A percentile compares a stretch with the other conserved stretches of the same genome.
Conservation (phyloP, 2,797 vertebrate species). For the Crocidura indochinensis region DNA sequence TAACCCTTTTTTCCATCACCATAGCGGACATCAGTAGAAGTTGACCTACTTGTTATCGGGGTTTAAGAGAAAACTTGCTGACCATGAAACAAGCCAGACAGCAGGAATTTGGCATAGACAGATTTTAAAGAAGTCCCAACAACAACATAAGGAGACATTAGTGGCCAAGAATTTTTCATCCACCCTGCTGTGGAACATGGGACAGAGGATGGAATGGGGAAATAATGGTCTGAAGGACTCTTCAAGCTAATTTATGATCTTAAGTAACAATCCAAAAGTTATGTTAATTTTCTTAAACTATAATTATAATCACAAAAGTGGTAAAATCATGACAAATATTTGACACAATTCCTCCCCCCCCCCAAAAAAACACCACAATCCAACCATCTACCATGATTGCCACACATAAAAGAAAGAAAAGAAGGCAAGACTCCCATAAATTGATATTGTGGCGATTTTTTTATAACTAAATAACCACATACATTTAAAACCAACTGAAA, state of each 20-base stretch:
- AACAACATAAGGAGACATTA: not conserved
- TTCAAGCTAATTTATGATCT: slow-evolving; percentile 18
- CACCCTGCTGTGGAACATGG: not conserved
- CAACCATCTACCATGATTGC: not conserved
- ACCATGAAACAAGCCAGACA: slow-evolving; percentile 22
- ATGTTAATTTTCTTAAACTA: not conserved
- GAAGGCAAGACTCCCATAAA: not conserved
- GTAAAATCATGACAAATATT: not conserved
- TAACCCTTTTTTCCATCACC: not conserved
- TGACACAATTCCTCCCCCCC: not conserved
- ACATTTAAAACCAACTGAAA: slow-evolving; percentile 16
- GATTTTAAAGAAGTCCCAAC: not conserved
- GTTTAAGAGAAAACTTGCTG: slow-evolving; percentile 37
- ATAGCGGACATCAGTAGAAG: not conserved
- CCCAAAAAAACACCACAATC: not conserved
- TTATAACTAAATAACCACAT: slow-evolving; percentile 28
- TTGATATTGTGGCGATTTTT: slow-evolving; percentile 3
- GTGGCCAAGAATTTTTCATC: slow-evolving; percentile 5
- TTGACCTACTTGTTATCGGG: not conserved
- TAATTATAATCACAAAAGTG: slow-evolving; percentile 37
- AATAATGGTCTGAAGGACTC: not conserved
- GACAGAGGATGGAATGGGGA: not conserved
- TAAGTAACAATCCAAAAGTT: slow-evolving; percentile 58
- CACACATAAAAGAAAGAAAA: not conserved
- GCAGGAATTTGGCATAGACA: not conserved